phyloP scores from a whole-genome alignment of 2,797 vertebrate genomes.

The Pygocentrus nattereri region DNA sequence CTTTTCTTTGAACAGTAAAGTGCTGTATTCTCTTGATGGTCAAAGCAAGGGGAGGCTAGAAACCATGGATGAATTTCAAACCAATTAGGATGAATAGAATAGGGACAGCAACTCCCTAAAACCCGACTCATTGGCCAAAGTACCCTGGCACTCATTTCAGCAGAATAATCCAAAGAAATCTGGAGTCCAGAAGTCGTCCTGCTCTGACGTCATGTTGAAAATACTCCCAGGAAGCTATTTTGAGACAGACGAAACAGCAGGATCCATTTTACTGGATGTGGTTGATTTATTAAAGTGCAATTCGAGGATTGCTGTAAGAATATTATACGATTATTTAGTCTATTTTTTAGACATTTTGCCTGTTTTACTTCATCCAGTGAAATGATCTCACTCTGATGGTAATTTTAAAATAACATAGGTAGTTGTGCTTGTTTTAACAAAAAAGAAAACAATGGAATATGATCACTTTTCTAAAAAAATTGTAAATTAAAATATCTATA shows the following conservation, averaged over 20 bases:
- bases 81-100: constrained; percentile 1
- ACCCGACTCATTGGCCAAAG: neutral
- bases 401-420: no score
- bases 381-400: no score
- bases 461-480: no score
- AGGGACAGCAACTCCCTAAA: neutral
- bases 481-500: no score
- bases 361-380: no score
- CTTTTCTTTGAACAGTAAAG: neutral
- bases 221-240: constrained; percentile 18
- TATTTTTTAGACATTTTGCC: no score
- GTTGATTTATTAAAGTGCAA: neutral
- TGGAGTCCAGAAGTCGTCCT: constrained; percentile 16
- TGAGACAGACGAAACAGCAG: neutral
- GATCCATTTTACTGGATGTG: neutral
- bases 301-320: no score
- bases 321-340: no score
- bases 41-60: neutral
- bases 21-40: neutral
- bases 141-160: neutral
- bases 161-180: neutral
- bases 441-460: no score
- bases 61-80: constrained; percentile 13
- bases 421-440: no score
- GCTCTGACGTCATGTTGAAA: constrained; percentile 14